These are phyloP conservation scores for Micrastur ruficollis DNA, from an alignment of 2,797 vertebrate genomes.

Conservation along the genomic window DNA sequence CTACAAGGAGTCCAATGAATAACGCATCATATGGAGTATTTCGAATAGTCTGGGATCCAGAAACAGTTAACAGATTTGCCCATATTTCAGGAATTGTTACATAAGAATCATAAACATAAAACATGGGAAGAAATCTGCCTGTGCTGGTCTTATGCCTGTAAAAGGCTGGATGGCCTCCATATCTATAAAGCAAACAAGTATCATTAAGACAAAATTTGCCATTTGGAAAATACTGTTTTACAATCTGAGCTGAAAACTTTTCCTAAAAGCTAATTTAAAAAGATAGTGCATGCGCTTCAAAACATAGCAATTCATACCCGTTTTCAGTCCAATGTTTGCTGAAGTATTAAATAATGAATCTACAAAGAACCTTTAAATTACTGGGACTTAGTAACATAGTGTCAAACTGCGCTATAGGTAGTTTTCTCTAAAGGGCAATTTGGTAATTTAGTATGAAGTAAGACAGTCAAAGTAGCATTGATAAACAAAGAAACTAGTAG, in stretches of 20 bases:
- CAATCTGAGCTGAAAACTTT: neutral
- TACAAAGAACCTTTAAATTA: neutral
- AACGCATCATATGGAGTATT: slow-evolving; percentile 87
- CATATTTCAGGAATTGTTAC: slow-evolving; percentile 89
- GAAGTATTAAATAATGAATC: neutral
- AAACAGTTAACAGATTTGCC: slow-evolving; percentile 86
- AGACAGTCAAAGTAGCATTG: neutral
- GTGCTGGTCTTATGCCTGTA: slow-evolving; percentile 86
- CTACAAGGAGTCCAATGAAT: slow-evolving; percentile 92
- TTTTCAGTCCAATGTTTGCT: neutral
- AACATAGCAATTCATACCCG: neutral
- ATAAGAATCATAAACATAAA: slow-evolving; percentile 97
- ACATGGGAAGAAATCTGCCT: slow-evolving; percentile 87
- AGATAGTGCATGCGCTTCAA: neutral
- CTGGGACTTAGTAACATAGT: neutral
- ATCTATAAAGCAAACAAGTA: slow-evolving; percentile 78
- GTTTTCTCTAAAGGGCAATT: neutral
- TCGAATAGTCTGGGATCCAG: slow-evolving; percentile 84
- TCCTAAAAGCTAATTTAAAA: neutral
- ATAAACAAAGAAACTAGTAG: neutral
- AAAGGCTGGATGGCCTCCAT: slow-evolving; percentile 91
- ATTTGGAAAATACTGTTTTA: neutral
- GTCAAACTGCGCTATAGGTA: neutral
- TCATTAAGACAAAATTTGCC: neutral
- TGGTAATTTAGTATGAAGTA: neutral